phyloP scores from a whole-genome alignment of 2,888 invertebrate genomes.

The Campaea margaritaria region DNA sequence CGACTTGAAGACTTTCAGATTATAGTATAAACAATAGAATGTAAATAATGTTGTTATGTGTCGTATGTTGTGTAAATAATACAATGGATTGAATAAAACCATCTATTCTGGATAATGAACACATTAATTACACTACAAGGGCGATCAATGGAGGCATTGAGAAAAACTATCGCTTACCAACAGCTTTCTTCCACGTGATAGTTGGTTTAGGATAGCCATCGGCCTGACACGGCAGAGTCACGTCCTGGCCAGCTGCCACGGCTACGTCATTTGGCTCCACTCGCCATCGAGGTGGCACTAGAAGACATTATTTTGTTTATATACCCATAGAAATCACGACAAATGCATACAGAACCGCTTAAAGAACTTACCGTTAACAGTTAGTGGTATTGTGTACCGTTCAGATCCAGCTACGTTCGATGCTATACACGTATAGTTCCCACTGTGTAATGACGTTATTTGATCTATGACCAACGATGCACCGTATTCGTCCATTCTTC shows the following conservation, averaged over 20 bases:
- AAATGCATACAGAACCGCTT: neutral
- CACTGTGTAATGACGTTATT: slow-evolving; percentile 93
- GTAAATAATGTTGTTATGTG: no score
- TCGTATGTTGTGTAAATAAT: no score
- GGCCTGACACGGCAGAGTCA: slow-evolving; percentile 94
- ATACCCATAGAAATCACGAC: no score
- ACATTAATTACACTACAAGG: no score
- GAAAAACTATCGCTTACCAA: slow-evolving; percentile 83
- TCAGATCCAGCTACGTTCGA: slow-evolving; percentile 93
- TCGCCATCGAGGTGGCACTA: slow-evolving; percentile 96
- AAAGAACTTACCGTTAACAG: slow-evolving; percentile 90
- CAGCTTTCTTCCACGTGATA: slow-evolving; percentile 95
- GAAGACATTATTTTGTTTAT: slow-evolving; percentile 5
- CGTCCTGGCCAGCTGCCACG: slow-evolving; percentile 92
- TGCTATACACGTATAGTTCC: slow-evolving; percentile 97
- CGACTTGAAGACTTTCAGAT: no score
- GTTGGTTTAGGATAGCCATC: slow-evolving; percentile 96
- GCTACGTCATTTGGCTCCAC: slow-evolving; percentile 93
- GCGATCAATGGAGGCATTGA: no score
- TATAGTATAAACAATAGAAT: no score
- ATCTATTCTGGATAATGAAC: neutral
- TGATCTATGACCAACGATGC: slow-evolving; percentile 94
- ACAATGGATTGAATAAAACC: slow-evolving; percentile 9
- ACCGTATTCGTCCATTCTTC: slow-evolving; percentile 92
- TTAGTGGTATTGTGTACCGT: slow-evolving; percentile 90